Evolutionary conservation across 2,797 vertebrate genomes (phyloP).

Genomic region (Chaunax sp.): DNA sequence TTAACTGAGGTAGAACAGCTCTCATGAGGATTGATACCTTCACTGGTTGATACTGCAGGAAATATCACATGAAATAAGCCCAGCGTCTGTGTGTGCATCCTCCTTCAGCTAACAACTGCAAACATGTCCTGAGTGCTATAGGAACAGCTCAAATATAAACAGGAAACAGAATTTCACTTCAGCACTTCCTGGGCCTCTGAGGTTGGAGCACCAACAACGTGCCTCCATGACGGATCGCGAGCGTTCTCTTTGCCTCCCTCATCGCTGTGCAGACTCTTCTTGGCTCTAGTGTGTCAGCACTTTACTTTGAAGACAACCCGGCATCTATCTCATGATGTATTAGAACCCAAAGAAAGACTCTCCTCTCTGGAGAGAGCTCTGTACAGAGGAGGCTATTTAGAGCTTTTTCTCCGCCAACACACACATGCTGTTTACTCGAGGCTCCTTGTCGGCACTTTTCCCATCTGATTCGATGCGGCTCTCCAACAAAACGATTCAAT

Average conservation of each 20-base stretch:
- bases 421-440: not conserved
- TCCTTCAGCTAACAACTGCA: not conserved
- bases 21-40: constrained; percentile 22
- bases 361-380: constrained; percentile 40
- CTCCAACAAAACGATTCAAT: constrained; percentile 7
- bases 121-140: not conserved
- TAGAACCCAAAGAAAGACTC: constrained; percentile 46
- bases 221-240: constrained; percentile 27
- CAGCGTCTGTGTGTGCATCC: not conserved
- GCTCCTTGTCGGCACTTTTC: constrained; percentile 15
- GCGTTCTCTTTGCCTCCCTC: constrained; percentile 21
- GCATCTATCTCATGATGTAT: constrained; percentile 44
- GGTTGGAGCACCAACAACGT: constrained; percentile 19
- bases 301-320: constrained; percentile 48
- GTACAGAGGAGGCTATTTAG: constrained; percentile 56
- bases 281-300: constrained; percentile 55
- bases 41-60: constrained; percentile 3
- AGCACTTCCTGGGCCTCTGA: constrained; percentile 8
- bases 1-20: constrained; percentile 35
- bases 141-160: constrained; percentile 4
- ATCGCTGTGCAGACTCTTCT: constrained; percentile 36
- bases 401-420: constrained; percentile 26
- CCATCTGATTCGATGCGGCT: not conserved
- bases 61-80: not conserved
- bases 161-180: constrained; percentile 1